A percentile compares a stretch with the other conserved stretches of the same genome.
Evolutionary conservation across 1,140 invertebrate genomes (phyloP).

Genomic region (Choristoneura fumiferana): DNA sequence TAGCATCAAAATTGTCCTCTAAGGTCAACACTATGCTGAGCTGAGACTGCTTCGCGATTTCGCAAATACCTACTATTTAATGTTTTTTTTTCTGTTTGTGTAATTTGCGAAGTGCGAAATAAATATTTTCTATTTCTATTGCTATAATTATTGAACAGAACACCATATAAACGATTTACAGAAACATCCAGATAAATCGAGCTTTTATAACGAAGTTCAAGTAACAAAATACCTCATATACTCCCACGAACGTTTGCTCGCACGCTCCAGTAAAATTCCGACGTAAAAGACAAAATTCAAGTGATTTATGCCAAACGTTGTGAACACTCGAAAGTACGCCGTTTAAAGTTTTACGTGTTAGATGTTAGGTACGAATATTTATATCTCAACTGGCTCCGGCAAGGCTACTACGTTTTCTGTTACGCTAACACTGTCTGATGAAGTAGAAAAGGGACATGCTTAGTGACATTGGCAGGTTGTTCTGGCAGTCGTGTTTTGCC

Average conservation of each 20-base stretch:
- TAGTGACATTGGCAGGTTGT: too few relatives aligned
- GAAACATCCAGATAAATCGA: not conserved
- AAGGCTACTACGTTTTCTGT: too few relatives aligned
- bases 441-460: too few relatives aligned
- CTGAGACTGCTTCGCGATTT: too few relatives aligned
- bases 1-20: too few relatives aligned
- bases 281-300: slow-evolving; percentile 14
- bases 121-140: too few relatives aligned
- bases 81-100: too few relatives aligned
- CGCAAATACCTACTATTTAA: too few relatives aligned
- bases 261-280: not conserved
- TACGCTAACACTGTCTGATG: too few relatives aligned
- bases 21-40: too few relatives aligned
- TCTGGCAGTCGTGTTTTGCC: not conserved
- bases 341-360: slow-evolving; percentile 19
- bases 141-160: not conserved
- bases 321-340: slow-evolving; percentile 14
- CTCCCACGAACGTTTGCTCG: not conserved
- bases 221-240: slow-evolving; percentile 16
- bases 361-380: slow-evolving; percentile 17
- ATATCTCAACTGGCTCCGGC: not conserved
- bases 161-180: not conserved
- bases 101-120: too few relatives aligned
- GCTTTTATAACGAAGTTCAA: not conserved
- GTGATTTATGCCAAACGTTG: slow-evolving; percentile 14